Evolutionary conservation across 2,797 vertebrate genomes (phyloP).

Genomic region (Chanos chanos): DNA sequence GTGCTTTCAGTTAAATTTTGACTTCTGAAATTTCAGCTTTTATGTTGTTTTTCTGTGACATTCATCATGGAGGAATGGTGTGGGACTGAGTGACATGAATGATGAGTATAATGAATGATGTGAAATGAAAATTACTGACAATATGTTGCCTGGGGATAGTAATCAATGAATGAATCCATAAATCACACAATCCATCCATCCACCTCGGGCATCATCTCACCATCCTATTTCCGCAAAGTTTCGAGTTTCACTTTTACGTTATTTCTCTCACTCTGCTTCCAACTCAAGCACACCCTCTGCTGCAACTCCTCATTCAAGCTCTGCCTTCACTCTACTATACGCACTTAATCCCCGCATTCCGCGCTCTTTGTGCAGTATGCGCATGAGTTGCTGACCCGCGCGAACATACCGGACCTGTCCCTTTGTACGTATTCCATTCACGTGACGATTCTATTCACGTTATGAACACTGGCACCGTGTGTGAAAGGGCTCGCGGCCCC

Average conservation of each 20-base stretch:
- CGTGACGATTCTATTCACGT: constrained; percentile 33
- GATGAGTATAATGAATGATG: too few species aligned
- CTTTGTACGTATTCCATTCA: constrained; percentile 17
- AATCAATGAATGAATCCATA: background rate
- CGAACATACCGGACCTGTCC: constrained; percentile 67
- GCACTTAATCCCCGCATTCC: constrained; percentile 66
- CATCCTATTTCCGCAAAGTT: background rate
- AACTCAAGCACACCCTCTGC: constrained; percentile 4
- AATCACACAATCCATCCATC: background rate
- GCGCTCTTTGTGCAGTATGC: constrained; percentile 58
- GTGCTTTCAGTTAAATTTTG: too few species aligned
- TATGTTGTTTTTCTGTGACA: too few species aligned
- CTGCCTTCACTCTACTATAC: constrained; percentile 2
- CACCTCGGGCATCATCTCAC: background rate
- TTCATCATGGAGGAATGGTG: too few species aligned
- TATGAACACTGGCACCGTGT: constrained; percentile 10
- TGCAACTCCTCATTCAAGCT: background rate
- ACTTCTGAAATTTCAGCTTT: too few species aligned
- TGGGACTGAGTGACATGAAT: too few species aligned
- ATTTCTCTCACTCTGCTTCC: background rate
- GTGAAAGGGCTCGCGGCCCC: constrained; percentile 26
- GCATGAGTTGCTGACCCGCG: constrained; percentile 72
- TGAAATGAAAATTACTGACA: too few species aligned
- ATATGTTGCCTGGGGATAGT: too few species aligned
- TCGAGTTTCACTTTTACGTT: too few species aligned